Percentiles rank a stretch among this genome's conserved stretches.
Evolutionary conservation across 2,888 invertebrate genomes (phyloP).

Genomic region (Stegophylla sp.): DNA sequence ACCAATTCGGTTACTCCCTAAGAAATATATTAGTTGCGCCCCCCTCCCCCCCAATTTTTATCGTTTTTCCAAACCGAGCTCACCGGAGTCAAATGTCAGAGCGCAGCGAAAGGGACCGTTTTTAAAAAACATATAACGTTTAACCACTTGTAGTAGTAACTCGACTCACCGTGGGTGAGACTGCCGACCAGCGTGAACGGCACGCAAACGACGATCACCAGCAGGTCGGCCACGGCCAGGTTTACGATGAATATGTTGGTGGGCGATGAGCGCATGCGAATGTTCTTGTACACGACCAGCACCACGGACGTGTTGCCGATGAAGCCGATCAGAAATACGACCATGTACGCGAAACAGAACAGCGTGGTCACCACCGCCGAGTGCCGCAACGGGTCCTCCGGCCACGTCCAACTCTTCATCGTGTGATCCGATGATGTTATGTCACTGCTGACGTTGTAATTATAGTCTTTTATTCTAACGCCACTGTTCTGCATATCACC

Average conservation of each 20-base stretch:
- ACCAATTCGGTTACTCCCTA: no score
- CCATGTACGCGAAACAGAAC: conserved; percentile 65
- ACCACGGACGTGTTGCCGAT: conserved; percentile 66
- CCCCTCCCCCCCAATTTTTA: no score
- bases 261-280: conserved; percentile 66
- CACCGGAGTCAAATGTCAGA: no score
- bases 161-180: conserved; percentile 65
- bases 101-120: no score
- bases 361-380: conserved; percentile 62
- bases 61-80: no score
- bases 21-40: no score
- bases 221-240: conserved; percentile 69
- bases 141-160: no score
- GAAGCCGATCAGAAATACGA: conserved; percentile 66
- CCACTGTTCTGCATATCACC: no score
- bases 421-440: conserved; percentile 17
- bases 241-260: conserved; percentile 70
- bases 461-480: no score
- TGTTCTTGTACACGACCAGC: conserved; percentile 64
- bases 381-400: conserved; percentile 61
- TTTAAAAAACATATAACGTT: no score
- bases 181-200: conserved; percentile 69
- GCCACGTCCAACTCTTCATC: conserved; percentile 37
- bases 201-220: conserved; percentile 69
- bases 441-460: no score